Evolutionary conservation across 2,888 invertebrate species (phyloP).

Genomic region (Chirona hameri): DNA sequence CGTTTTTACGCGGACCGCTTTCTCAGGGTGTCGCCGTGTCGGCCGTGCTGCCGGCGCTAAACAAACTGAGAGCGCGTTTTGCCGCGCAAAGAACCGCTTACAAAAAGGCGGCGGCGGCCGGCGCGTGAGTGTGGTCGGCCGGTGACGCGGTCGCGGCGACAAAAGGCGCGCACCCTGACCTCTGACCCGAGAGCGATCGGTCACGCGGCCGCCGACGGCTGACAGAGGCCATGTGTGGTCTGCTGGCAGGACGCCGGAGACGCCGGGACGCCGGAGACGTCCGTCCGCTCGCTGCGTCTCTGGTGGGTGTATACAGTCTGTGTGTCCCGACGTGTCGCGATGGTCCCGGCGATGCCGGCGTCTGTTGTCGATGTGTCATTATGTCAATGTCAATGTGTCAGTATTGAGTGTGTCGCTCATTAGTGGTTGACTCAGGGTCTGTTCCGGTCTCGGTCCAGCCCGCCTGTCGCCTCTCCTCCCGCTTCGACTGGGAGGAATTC

Average conservation of each 20-base stretch:
- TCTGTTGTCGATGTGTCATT: too few relatives aligned
- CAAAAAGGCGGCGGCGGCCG: constrained; percentile 1
- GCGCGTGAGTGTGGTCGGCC: constrained; percentile 10
- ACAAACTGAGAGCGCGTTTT: constrained; percentile 1
- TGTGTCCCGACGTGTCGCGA: too few relatives aligned
- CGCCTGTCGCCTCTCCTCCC: too few relatives aligned
- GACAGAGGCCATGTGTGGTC: not conserved
- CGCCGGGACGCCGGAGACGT: not conserved
- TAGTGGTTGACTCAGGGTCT: too few relatives aligned
- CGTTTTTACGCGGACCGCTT: not conserved
- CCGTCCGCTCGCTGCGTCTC: too few relatives aligned
- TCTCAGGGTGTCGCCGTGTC: not conserved
- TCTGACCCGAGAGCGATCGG: not conserved
- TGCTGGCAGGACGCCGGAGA: not conserved
- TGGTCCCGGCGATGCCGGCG: too few relatives aligned
- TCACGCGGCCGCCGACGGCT: not conserved
- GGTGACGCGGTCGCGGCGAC: not conserved
- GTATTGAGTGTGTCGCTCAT: too few relatives aligned
- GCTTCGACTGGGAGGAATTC: too few relatives aligned
- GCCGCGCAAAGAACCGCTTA: constrained; percentile 4
- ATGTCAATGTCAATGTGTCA: too few relatives aligned
- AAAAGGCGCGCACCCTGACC: not conserved
- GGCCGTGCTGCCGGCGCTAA: not conserved
- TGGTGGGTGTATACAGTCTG: too few relatives aligned
- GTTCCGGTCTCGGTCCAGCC: too few relatives aligned